A percentile compares a stretch with the other conserved stretches of the same genome.
phyloP scores from a whole-genome alignment of 64 coral and sea anemone genomes.

The Montipora sp. region DNA sequence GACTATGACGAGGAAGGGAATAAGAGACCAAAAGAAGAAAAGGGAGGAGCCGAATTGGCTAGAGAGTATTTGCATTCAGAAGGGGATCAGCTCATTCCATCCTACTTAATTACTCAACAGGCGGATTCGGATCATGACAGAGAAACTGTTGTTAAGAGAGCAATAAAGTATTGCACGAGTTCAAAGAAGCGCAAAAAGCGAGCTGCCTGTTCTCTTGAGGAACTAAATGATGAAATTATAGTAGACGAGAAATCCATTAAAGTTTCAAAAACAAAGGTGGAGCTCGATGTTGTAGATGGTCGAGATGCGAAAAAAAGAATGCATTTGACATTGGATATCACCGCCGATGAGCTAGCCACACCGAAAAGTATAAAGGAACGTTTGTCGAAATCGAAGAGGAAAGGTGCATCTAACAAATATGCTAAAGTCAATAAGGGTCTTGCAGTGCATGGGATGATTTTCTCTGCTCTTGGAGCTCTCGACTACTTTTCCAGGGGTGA shows the following conservation, averaged over 20 bases:
- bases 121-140: conserved; percentile 7
- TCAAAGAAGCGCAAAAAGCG: background rate
- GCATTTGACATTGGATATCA: background rate
- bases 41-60: background rate
- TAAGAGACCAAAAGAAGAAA: background rate
- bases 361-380: conserved; percentile 21
- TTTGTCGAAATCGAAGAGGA: background rate
- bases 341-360: background rate
- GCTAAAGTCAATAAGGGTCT: conserved; percentile 41
- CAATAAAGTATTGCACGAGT: background rate
- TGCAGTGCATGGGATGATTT: conserved; percentile 49
- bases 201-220: background rate
- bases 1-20: conserved; percentile 1
- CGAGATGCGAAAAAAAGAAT: background rate
- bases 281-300: conserved; percentile 33
- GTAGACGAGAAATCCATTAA: conserved; percentile 1
- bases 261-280: background rate
- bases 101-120: background rate
- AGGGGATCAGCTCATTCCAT: conserved; percentile 7
- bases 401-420: background rate
- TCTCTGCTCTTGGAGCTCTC: conserved; percentile 5
- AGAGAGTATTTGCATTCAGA: background rate
- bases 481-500: conserved; percentile 33
- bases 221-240: background rate
- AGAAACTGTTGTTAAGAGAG: background rate